Percentiles rank a stretch among this genome's conserved stretches.
Conservation (phyloP, 2,888 invertebrate species). For the Hydraecia micacea region DNA sequence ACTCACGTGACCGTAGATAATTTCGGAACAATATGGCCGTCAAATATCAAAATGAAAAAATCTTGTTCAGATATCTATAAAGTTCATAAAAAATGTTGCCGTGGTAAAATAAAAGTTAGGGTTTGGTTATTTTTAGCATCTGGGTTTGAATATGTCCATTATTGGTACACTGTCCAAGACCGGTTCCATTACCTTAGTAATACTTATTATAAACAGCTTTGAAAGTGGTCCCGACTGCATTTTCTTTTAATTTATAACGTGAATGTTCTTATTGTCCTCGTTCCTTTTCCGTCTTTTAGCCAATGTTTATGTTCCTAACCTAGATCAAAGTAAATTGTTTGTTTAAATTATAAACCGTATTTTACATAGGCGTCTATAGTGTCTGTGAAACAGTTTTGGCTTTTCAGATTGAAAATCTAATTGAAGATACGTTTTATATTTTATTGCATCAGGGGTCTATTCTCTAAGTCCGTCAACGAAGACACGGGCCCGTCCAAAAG, state of each 20-base stretch:
- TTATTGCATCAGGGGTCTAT: neutral
- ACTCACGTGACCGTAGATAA: too few relatives aligned
- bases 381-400: neutral
- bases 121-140: too few relatives aligned
- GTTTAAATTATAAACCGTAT: neutral
- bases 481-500: neutral
- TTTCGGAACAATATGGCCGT: too few relatives aligned
- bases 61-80: too few relatives aligned
- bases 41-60: too few relatives aligned
- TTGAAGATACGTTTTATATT: neutral
- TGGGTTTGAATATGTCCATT: too few relatives aligned
- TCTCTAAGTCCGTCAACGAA: neutral
- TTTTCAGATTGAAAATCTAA: neutral
- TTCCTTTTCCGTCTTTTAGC: slow-evolving; percentile 25
- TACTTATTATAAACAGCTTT: slow-evolving; percentile 38
- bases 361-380: neutral
- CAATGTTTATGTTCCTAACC: slow-evolving; percentile 4
- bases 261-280: slow-evolving; percentile 20
- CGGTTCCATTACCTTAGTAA: too few relatives aligned
- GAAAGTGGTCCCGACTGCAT: slow-evolving; percentile 33
- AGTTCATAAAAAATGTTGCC: too few relatives aligned
- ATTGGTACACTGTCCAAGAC: too few relatives aligned
- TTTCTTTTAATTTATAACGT: slow-evolving; percentile 43
- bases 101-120: too few relatives aligned
- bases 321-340: slow-evolving; percentile 4